phyloP scores from a whole-genome alignment of 1,140 invertebrate genomes.

The Apolygus lucorum region DNA sequence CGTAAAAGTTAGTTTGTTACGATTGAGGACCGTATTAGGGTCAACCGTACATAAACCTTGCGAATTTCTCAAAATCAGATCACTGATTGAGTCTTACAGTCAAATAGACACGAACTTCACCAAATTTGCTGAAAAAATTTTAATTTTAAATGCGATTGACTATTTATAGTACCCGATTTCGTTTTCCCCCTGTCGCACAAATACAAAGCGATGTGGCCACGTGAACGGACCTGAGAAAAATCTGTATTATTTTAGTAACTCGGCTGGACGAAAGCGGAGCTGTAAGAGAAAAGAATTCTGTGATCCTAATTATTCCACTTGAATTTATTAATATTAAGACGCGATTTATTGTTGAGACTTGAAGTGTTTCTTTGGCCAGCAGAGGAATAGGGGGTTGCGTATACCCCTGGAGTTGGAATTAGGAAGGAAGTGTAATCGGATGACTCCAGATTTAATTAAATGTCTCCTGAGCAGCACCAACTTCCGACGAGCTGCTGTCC shows the following conservation, averaged over 20 bases:
- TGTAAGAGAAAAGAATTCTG: neutral
- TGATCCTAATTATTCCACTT: neutral
- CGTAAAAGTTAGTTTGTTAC: too few species aligned
- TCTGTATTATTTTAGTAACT: neutral
- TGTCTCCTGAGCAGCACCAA: conserved; percentile 9
- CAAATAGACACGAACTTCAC: too few species aligned
- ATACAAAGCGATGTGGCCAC: too few species aligned
- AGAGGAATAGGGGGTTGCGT: neutral
- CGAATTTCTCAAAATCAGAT: too few species aligned
- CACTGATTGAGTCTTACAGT: too few species aligned
- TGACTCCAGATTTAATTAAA: conserved; percentile 17
- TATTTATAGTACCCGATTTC: too few species aligned
- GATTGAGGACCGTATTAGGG: too few species aligned
- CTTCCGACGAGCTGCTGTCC: neutral
- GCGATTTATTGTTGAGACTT: neutral
- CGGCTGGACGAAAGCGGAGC: neutral
- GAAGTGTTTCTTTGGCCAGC: neutral
- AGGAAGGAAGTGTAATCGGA: conserved; percentile 8
- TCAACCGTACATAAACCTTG: too few species aligned
- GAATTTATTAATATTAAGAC: neutral
- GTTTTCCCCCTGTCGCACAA: too few species aligned
- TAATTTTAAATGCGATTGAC: too few species aligned
- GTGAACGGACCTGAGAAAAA: neutral
- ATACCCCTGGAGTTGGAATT: conserved; percentile 6
- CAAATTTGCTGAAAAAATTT: too few species aligned